Percentiles rank a stretch among this genome's conserved stretches.
Conservation (phyloP, 2,113 vertebrate genomes). For the Limanda limanda region DNA sequence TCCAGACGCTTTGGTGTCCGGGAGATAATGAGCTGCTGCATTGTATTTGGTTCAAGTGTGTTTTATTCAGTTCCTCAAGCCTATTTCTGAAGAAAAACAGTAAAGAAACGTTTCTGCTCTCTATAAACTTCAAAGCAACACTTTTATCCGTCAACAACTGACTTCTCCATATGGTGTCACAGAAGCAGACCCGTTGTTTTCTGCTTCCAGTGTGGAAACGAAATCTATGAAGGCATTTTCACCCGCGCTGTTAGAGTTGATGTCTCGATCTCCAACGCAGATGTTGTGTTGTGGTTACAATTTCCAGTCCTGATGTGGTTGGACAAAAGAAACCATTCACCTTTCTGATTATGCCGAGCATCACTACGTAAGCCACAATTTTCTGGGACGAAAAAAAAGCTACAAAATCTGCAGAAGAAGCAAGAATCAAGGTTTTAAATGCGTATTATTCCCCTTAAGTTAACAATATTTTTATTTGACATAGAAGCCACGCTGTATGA, state of each 20-base stretch:
- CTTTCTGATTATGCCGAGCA: neutral
- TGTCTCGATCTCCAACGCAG: neutral
- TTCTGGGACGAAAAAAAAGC: too few relatives aligned
- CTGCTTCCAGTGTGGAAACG: too few relatives aligned
- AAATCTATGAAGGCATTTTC: too few relatives aligned
- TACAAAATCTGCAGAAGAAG: too few relatives aligned
- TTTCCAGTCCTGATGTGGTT: too few relatives aligned
- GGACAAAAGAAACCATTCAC: neutral
- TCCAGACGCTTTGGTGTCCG: neutral
- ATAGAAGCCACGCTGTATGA: too few relatives aligned
- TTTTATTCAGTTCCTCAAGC: conserved; percentile 7
- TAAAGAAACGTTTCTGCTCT: neutral
- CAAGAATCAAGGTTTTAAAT: too few relatives aligned
- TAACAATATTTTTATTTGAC: too few relatives aligned
- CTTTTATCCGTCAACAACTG: neutral
- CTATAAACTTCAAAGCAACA: neutral
- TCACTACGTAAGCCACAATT: too few relatives aligned
- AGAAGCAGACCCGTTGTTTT: neutral
- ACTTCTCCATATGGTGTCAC: neutral
- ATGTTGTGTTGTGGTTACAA: neutral
- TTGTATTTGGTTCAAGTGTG: neutral
- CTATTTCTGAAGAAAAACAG: neutral
- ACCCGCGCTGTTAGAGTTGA: neutral
- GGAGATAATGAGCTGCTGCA: conserved; percentile 9
- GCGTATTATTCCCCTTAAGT: too few relatives aligned